Conservation (phyloP, 2,113 vertebrate genomes). For the Phodopus roborovskii region DNA sequence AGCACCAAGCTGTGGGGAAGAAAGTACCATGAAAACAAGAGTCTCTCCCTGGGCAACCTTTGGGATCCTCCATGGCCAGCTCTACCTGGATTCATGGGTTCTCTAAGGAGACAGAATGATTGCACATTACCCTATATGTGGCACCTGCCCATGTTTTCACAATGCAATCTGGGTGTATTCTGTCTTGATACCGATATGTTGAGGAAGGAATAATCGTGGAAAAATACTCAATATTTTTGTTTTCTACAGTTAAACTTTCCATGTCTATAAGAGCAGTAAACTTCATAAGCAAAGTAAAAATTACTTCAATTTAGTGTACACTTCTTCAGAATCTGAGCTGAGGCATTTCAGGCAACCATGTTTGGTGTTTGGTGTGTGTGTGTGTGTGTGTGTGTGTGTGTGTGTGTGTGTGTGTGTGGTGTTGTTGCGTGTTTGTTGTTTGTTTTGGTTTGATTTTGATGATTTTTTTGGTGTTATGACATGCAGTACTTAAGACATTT, state of each 20-base stretch:
- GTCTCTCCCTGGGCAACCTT: neutral
- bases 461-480: neutral
- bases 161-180: neutral
- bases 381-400: neutral
- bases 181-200: neutral
- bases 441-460: neutral
- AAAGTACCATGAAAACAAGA: neutral
- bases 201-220: neutral
- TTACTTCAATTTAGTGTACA: neutral
- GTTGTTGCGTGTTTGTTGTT: neutral
- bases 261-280: neutral
- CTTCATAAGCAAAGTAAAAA: neutral
- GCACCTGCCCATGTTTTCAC: accelerated
- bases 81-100: accelerated
- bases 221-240: neutral
- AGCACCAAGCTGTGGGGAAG: neutral
- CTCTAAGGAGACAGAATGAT: neutral
- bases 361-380: no score
- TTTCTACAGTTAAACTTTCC: neutral
- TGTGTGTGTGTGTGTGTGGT: neutral
- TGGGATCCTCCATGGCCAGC: accelerated
- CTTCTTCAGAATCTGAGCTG: neutral
- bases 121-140: accelerated
- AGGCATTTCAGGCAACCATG: neutral
- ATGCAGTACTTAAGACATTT: neutral